Evolutionary conservation across 2,797 vertebrate genomes (phyloP).

Genomic region (Notoglanidium macrostoma): DNA sequence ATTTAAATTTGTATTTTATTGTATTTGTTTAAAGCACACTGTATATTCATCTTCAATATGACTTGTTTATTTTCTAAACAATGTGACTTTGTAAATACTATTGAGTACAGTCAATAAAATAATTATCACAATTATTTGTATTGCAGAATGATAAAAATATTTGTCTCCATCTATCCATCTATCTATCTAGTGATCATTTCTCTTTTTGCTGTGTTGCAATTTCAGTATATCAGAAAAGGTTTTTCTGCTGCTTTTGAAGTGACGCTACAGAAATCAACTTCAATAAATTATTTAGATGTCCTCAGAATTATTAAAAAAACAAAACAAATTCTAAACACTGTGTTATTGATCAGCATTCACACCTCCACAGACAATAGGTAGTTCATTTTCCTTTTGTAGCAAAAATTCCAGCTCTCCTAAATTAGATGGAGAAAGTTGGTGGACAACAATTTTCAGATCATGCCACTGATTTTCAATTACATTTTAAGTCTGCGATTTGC

Average conservation of each 20-base stretch:
- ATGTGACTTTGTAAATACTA: neutral
- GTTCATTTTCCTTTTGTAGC: neutral
- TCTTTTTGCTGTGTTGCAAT: neutral
- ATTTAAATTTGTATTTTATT: neutral
- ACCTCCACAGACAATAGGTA: neutral
- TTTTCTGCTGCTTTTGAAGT: neutral
- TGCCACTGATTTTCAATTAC: neutral
- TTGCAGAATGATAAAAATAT: neutral
- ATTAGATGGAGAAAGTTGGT: neutral
- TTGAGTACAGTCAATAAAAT: neutral
- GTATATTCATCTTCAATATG: neutral
- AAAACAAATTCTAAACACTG: neutral
- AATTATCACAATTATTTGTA: neutral
- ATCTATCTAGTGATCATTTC: too few relatives aligned
- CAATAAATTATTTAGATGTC: neutral
- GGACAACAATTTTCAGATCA: neutral
- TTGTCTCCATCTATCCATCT: neutral
- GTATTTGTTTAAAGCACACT: neutral
- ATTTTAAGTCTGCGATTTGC: neutral
- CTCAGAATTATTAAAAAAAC: neutral
- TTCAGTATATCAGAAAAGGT: neutral
- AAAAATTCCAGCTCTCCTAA: neutral
- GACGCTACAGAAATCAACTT: neutral
- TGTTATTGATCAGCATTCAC: neutral
- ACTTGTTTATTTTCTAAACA: neutral